A percentile compares a stretch with the other conserved stretches of the same genome.
phyloP scores from a whole-genome alignment of 2,888 invertebrate species.

The Lamproptera curius region DNA sequence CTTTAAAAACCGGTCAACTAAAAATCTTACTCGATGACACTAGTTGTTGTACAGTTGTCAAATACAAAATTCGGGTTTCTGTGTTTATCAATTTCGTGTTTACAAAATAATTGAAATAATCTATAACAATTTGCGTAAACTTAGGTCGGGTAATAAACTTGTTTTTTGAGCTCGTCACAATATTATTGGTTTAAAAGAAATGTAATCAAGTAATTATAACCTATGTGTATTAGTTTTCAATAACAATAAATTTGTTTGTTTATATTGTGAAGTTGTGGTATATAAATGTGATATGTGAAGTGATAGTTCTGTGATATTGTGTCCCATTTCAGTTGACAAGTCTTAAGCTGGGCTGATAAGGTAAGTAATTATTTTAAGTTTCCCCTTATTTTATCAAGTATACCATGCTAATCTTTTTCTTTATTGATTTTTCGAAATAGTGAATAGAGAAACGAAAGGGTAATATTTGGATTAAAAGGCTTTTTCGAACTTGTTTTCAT shows the following conservation, averaged over 20 bases:
- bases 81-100: slow-evolving; percentile 22
- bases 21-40: slow-evolving; percentile 20
- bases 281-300: slow-evolving; percentile 5
- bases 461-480: too few relatives aligned
- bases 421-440: too few relatives aligned
- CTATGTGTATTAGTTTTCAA: slow-evolving; percentile 7
- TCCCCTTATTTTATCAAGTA: slow-evolving; percentile 13
- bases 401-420: background rate
- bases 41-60: slow-evolving; percentile 35
- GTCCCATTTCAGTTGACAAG: background rate
- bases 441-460: too few relatives aligned
- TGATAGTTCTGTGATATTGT: background rate
- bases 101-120: background rate
- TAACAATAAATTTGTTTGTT: slow-evolving; percentile 3
- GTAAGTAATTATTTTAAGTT: slow-evolving; percentile 17
- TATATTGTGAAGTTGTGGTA: too few relatives aligned
- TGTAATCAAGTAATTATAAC: slow-evolving; percentile 4
- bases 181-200: too few relatives aligned
- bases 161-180: too few relatives aligned
- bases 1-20: slow-evolving; percentile 13
- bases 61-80: slow-evolving; percentile 25
- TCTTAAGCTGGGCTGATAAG: slow-evolving; percentile 5
- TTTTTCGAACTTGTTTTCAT: too few relatives aligned
- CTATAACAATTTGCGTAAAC: too few relatives aligned
- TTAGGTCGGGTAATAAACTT: too few relatives aligned